These are phyloP conservation scores for Lethenteron camtschaticum DNA, from an alignment of 2,113 vertebrate genomes.

Conservation along the genomic window DNA sequence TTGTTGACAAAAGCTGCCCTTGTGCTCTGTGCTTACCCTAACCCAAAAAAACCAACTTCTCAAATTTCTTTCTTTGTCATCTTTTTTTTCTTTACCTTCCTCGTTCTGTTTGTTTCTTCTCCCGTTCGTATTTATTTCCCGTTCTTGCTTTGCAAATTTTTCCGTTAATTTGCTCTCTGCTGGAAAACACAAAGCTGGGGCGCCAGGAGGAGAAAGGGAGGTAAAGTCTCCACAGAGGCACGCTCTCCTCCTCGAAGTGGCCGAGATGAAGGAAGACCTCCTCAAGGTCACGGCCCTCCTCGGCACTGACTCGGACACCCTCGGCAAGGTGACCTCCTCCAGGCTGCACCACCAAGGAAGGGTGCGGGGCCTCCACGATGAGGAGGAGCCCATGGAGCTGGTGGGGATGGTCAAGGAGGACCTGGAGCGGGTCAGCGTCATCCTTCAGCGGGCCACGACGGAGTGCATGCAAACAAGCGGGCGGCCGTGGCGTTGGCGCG, in stretches of 20 bases:
- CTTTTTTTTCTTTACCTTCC: not conserved
- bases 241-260: not conserved
- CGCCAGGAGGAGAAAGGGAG: no score
- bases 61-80: not conserved
- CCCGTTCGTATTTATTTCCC: conserved; percentile 4
- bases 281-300: not conserved
- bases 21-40: not conserved
- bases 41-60: not conserved
- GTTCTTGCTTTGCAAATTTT: not conserved
- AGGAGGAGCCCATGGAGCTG: not conserved
- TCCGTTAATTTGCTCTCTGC: conserved; percentile 2
- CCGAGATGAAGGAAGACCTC: conserved; percentile 6
- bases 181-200: not conserved
- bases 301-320: conserved; percentile 4
- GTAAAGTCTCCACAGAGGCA: not conserved
- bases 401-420: conserved; percentile 1
- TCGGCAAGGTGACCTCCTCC: not conserved
- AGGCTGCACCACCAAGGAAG: not conserved
- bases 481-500: no score
- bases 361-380: not conserved
- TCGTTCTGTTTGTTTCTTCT: not conserved
- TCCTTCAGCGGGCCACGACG: not conserved
- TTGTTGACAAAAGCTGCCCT: no score
- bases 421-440: conserved; percentile 1
- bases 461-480: no score